Base-by-base conservation (phyloP, 2,888 invertebrate genomes). In the Pheosia gnoma region DNA sequence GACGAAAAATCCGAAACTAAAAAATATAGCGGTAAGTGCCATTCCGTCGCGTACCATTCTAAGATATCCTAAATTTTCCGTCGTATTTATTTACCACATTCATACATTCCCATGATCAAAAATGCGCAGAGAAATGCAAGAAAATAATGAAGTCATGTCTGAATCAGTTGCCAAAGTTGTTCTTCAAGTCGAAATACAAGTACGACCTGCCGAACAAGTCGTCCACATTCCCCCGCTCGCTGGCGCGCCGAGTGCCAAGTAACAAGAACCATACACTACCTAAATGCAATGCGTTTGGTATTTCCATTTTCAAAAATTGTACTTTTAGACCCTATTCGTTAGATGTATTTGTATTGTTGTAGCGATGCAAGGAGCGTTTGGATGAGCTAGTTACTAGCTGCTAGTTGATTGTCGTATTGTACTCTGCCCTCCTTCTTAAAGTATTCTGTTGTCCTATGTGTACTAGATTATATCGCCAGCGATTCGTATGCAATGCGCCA, bases 211-310 rank as follows among this genome's bases (percentile, higher is more conserved):
- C 85, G 60, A 80, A 79, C 75, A 93, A 92, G 79, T 87, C 88
- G 57, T 90, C 84, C 5, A 93, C 93, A 39, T 93, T 93, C 70
- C 93, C 93, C 0, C 84, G 93, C 37, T 83, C 89, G 56, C 68
- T 87, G 62, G 72, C 84, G 11, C 80, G 90, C 68, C 84, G 85
- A 75, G 75, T 83, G 56, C 82, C 84, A 69, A 86, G 78, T 81
- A 86, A 84, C 86, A 93, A 90, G 88, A 89, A 87, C 70, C 92
- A 93, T 80, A 93, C 93, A 59, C 84, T 93, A 75, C 93, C 93
- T 79, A 93, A 93, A 81, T 91, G 93, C 87, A 85, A 80, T 75
- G 75, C 77, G 75, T 81, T 81, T 83, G 89, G 89, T 89, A 88
- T 70, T 59, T 62, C 65, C 63, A 68, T 63, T 67, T 65, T 69